Evolutionary conservation across 2,113 vertebrate species (phyloP).

Genomic region (Ameiurus melas): DNA sequence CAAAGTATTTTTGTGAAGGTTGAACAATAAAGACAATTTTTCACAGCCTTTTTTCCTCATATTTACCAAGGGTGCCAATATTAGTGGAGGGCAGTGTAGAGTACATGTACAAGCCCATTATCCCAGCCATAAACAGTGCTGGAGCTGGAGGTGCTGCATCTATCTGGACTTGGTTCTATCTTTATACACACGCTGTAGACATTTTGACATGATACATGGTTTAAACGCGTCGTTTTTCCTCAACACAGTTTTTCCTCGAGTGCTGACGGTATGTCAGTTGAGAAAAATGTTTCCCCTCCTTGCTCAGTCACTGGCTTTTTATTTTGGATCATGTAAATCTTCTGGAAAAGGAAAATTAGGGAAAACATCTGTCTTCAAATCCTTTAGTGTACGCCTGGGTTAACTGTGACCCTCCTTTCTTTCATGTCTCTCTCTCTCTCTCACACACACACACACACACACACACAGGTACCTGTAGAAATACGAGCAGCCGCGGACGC

Average conservation of each 20-base stretch:
- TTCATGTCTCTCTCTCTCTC: neutral
- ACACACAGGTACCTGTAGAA: slow-evolving; percentile 75
- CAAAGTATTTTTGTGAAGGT: too few species aligned
- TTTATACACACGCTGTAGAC: neutral
- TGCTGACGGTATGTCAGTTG: neutral
- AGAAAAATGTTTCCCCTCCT: too few species aligned
- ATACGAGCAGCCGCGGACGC: slow-evolving; percentile 81
- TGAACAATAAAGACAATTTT: too few species aligned
- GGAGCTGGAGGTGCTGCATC: neutral
- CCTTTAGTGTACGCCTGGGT: neutral
- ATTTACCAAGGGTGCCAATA: too few species aligned
- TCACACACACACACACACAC: neutral
- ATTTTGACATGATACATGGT: neutral
- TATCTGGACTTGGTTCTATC: neutral
- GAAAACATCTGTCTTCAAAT: neutral
- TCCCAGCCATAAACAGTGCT: neutral
- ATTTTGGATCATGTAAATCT: too few species aligned
- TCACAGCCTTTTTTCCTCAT: too few species aligned
- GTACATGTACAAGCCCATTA: neutral
- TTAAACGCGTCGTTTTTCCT: too few species aligned
- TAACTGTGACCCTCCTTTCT: neutral
- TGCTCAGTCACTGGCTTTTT: too few species aligned
- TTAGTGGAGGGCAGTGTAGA: too few species aligned
- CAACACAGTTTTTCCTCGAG: neutral
- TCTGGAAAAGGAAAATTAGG: too few species aligned